Conservation (phyloP, 2,797 vertebrate species). For the Centropyge bicolor region DNA sequence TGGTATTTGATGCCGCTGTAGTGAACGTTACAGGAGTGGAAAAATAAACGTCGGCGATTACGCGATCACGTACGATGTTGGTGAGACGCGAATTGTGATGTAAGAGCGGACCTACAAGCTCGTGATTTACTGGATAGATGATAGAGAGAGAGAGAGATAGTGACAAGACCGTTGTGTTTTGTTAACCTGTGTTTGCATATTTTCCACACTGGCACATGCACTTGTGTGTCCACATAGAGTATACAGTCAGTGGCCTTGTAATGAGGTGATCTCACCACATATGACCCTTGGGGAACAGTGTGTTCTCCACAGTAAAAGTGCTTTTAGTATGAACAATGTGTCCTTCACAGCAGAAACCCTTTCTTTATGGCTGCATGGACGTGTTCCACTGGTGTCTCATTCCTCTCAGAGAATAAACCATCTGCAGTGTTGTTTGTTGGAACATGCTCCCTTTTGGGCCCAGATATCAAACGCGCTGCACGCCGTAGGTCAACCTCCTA, state of each 20-base stretch:
- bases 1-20: constrained; percentile 24
- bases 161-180: constrained; percentile 34
- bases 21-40: constrained; percentile 1
- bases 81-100: constrained; percentile 1
- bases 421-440: constrained; percentile 48
- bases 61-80: constrained; percentile 8
- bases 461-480: constrained; percentile 47
- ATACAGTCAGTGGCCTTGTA: constrained; percentile 60
- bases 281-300: constrained; percentile 62
- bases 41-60: constrained; percentile 26
- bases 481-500: constrained; percentile 18
- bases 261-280: constrained; percentile 68
- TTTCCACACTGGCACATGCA: constrained; percentile 47
- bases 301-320: constrained; percentile 64
- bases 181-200: constrained; percentile 56
- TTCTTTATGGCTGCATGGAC: constrained; percentile 59
- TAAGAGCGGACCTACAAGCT: background rate
- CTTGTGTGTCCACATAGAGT: constrained; percentile 47
- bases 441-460: constrained; percentile 15
- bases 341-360: constrained; percentile 62
- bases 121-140: background rate
- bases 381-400: constrained; percentile 55
- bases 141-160: constrained; percentile 1
- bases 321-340: constrained; percentile 60
- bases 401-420: constrained; percentile 55